Percentiles rank a stretch among this genome's conserved stretches.
phyloP scores from a whole-genome alignment of 2,797 vertebrate genomes.

The Cuniculus paca region DNA sequence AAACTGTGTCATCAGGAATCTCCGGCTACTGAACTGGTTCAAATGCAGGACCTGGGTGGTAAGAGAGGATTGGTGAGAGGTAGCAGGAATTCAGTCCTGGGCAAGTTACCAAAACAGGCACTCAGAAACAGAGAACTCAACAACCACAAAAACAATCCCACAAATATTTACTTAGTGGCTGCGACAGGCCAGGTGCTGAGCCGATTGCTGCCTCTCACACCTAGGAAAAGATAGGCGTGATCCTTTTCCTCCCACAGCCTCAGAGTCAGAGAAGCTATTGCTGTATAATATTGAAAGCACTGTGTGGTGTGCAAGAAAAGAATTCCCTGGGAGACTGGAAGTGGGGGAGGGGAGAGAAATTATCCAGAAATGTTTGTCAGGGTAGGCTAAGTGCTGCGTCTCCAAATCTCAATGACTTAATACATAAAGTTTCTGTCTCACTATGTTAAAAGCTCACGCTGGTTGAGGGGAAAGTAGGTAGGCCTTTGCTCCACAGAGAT shows the following conservation, averaged over 20 bases:
- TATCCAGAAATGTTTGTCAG: neutral
- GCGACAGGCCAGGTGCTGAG: conserved; percentile 58
- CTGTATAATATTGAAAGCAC: neutral
- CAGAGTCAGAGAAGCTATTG: neutral
- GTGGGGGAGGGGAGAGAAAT: neutral
- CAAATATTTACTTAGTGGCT: conserved; percentile 72
- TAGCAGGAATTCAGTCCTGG: conserved; percentile 53
- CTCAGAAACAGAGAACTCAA: conserved; percentile 37
- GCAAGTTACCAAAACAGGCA: conserved; percentile 58
- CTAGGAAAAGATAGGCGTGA: neutral
- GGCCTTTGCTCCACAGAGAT: neutral
- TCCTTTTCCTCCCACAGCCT: neutral
- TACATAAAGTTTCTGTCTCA: neutral
- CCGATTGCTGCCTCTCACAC: neutral
- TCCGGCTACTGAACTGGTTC: neutral
- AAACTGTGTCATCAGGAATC: neutral
- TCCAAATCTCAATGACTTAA: neutral
- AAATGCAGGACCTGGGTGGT: neutral
- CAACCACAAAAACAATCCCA: conserved; percentile 63
- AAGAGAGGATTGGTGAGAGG: conserved; percentile 1
- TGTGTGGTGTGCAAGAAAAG: neutral
- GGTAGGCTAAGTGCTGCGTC: neutral
- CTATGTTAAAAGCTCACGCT: neutral
- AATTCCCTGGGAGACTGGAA: neutral
- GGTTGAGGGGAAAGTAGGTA: neutral